Conservation (phyloP, 2,888 invertebrate species). For the Synanthedon myopaeformis region DNA sequence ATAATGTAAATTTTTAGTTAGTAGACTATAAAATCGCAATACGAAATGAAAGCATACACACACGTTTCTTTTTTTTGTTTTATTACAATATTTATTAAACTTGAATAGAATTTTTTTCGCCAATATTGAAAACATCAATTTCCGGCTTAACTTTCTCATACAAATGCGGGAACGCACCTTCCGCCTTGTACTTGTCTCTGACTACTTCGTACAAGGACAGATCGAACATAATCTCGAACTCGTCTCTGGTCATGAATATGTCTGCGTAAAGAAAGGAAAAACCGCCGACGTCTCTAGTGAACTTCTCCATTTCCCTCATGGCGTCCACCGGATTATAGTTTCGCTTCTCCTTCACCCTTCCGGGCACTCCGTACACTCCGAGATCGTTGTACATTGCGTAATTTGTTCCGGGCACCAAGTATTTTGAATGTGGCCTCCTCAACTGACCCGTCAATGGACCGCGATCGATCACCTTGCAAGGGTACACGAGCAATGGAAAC, state of each 20-base stretch:
- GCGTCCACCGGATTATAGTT: slow-evolving; percentile 74
- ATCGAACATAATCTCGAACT: slow-evolving; percentile 79
- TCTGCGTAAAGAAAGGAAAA: slow-evolving; percentile 78
- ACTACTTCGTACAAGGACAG: slow-evolving; percentile 72
- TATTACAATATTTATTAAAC: slow-evolving; percentile 2
- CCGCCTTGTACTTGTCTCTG: slow-evolving; percentile 69
- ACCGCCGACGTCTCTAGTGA: slow-evolving; percentile 75
- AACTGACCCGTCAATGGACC: slow-evolving; percentile 72
- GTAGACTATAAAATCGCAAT: too few species aligned
- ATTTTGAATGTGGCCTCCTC: slow-evolving; percentile 63
- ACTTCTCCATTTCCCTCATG: slow-evolving; percentile 78
- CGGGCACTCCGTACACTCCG: slow-evolving; percentile 78
- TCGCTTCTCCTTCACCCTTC: slow-evolving; percentile 70
- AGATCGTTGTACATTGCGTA: slow-evolving; percentile 80
- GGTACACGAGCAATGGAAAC: slow-evolving; percentile 77
- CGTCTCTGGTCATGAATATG: slow-evolving; percentile 74
- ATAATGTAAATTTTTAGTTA: too few species aligned
- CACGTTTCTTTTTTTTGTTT: too few species aligned
- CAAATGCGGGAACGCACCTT: slow-evolving; percentile 73
- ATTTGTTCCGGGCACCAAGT: slow-evolving; percentile 73
- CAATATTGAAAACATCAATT: slow-evolving; percentile 73
- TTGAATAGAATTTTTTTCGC: slow-evolving; percentile 36
- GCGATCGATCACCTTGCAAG: slow-evolving; percentile 75
- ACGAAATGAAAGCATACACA: too few species aligned
- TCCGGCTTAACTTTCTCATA: slow-evolving; percentile 78